These are phyloP conservation scores for Camelus bactrianus DNA, from an alignment of 2,113 vertebrate species.

Conservation along the genomic window DNA sequence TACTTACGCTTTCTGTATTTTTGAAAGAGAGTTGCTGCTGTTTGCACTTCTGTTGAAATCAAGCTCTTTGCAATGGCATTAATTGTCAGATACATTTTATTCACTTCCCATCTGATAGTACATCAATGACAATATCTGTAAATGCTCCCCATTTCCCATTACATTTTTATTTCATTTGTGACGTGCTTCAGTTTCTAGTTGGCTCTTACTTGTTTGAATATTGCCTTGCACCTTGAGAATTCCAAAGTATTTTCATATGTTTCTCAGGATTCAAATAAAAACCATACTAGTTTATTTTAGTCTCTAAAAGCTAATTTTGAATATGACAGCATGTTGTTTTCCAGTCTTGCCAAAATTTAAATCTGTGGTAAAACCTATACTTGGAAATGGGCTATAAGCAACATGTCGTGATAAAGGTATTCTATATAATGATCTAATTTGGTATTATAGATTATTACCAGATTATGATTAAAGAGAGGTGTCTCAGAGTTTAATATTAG, in stretches of 20 bases:
- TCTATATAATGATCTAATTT: not conserved
- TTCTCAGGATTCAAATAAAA: constrained; percentile 52
- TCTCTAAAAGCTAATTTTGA: constrained; percentile 39
- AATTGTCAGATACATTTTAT: not conserved
- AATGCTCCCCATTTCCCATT: not conserved
- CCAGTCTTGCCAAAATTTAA: not conserved
- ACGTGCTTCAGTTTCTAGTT: constrained; percentile 32
- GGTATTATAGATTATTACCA: not conserved
- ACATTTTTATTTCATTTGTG: not conserved
- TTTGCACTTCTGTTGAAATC: not conserved
- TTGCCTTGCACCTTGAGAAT: constrained; percentile 24
- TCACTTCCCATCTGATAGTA: not conserved
- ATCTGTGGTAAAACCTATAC: not conserved
- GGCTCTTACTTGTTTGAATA: not conserved
- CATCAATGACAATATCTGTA: not conserved
- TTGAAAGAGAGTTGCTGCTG: not conserved
- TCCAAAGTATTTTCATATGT: constrained; percentile 6
- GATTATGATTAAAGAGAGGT: constrained; percentile 13
- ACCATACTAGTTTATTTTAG: not conserved
- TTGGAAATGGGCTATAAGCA: not conserved
- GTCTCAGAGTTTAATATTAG: constrained; percentile 48
- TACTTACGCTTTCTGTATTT: not conserved
- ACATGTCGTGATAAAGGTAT: not conserved
- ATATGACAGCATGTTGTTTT: constrained; percentile 13
- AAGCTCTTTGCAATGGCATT: not conserved